Evolutionary conservation across 1,140 invertebrate species (phyloP).

Genomic region (Campoletis sonorensis): DNA sequence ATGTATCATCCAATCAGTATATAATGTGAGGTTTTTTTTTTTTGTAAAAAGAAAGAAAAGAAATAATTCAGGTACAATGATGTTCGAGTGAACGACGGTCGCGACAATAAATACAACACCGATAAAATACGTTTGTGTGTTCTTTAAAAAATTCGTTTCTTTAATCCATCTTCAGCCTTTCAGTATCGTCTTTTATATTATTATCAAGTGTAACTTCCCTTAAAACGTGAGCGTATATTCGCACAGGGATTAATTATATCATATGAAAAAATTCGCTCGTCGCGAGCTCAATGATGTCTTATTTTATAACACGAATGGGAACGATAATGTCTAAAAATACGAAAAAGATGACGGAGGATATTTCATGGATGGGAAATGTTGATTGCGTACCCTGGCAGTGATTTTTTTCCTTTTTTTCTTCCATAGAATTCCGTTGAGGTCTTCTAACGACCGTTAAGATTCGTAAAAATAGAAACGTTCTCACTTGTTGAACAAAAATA

Average conservation of each 20-base stretch:
- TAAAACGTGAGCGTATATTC: constrained; percentile 1
- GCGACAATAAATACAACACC: constrained; percentile 15
- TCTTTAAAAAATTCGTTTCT: constrained; percentile 70
- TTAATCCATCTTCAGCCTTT: constrained; percentile 50
- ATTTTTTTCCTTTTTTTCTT: not conserved
- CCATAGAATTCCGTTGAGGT: not conserved
- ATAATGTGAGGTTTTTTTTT: constrained; percentile 13
- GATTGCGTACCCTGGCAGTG: not conserved
- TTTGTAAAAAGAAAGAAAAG: constrained; percentile 44
- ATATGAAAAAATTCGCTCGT: not conserved
- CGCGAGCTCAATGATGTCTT: not conserved
- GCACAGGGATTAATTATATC: not conserved
- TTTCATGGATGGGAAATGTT: not conserved
- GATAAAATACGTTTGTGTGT: constrained; percentile 43
- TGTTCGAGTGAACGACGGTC: not conserved
- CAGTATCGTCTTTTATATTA: constrained; percentile 26
- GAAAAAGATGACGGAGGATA: not conserved
- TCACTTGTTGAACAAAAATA: no score
- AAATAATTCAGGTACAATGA: constrained; percentile 32
- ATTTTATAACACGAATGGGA: constrained; percentile 5
- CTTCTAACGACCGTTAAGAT: not conserved
- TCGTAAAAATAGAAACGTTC: not conserved
- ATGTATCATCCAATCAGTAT: constrained; percentile 9
- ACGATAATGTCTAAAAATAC: not conserved
- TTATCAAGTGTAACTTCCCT: constrained; percentile 30